Evolutionary conservation across 2,888 invertebrate species (phyloP).

Genomic region (Hyppa rectilinea): DNA sequence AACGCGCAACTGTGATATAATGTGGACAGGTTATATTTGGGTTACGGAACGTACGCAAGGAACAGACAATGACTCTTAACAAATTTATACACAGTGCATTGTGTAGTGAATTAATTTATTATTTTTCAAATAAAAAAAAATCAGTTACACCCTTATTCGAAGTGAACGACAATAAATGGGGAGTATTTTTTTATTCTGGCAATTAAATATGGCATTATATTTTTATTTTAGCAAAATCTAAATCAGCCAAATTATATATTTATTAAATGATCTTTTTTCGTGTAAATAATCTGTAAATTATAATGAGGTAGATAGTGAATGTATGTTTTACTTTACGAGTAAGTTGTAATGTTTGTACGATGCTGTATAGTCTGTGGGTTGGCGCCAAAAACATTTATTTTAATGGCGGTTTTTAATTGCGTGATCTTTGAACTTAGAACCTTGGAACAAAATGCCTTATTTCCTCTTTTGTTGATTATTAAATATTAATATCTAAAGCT

Average conservation of each 20-base stretch:
- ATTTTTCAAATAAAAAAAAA: conserved; percentile 50
- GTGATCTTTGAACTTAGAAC: conserved; percentile 23
- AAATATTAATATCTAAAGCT: conserved; percentile 1
- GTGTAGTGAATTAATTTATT: conserved; percentile 78
- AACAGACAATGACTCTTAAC: conserved; percentile 72
- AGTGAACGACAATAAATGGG: conserved; percentile 83
- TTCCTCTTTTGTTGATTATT: conserved; percentile 39
- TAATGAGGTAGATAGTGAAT: conserved; percentile 87
- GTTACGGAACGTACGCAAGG: conserved; percentile 37
- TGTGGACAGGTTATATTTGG: conserved; percentile 60
- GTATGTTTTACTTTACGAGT: conserved; percentile 75
- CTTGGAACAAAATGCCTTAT: conserved; percentile 39
- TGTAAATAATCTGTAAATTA: conserved; percentile 88
- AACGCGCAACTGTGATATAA: conserved; percentile 84
- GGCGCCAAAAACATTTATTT: conserved; percentile 54
- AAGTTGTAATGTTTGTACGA: conserved; percentile 65
- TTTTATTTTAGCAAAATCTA: conserved; percentile 65
- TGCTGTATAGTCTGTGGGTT: conserved; percentile 63
- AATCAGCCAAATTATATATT: conserved; percentile 85
- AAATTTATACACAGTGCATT: conserved; percentile 72
- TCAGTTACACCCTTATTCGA: conserved; percentile 65
- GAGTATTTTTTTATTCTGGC: conserved; percentile 63
- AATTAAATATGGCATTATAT: conserved; percentile 65
- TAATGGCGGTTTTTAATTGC: conserved; percentile 7
- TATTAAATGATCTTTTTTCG: conserved; percentile 83